Percentiles rank a stretch among this genome's conserved stretches.
These are phyloP conservation scores for Microctonus aethiopoides DNA, from an alignment of 2,888 invertebrate species.

Conservation along the genomic window DNA sequence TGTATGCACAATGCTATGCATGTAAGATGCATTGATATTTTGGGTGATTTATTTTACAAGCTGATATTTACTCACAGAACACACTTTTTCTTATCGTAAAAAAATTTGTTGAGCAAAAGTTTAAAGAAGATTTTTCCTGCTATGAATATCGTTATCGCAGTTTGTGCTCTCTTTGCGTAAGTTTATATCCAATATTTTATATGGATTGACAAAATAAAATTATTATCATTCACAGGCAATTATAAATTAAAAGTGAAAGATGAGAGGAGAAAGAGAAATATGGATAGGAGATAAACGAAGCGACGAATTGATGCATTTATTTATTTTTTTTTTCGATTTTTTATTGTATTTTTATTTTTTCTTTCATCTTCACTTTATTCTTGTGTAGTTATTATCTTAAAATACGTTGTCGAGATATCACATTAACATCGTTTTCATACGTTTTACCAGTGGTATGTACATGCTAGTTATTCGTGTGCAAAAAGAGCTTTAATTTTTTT, in stretches of 20 bases:
- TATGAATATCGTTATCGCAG: slow-evolving; percentile 4
- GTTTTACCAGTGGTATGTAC: slow-evolving; percentile 45
- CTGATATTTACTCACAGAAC: no score
- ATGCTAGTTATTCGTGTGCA: slow-evolving; percentile 15
- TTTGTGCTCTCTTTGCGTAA: slow-evolving; percentile 21
- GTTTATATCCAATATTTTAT: slow-evolving; percentile 38
- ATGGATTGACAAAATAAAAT: slow-evolving; percentile 42
- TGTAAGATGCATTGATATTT: slow-evolving; percentile 2
- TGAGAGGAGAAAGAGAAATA: slow-evolving; percentile 12
- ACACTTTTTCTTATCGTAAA: background rate
- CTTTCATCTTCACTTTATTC: background rate
- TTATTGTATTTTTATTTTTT: slow-evolving; percentile 7
- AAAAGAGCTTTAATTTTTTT: background rate
- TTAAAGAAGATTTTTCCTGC: no score
- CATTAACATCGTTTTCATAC: slow-evolving; percentile 42
- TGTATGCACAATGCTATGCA: slow-evolving; percentile 5
- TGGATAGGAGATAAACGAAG: background rate
- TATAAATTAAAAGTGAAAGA: slow-evolving; percentile 43
- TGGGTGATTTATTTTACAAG: slow-evolving; percentile 13
- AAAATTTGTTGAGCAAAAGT: no score
- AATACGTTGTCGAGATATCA: slow-evolving; percentile 48
- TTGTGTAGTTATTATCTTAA: slow-evolving; percentile 35
- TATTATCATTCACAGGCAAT: slow-evolving; percentile 43
- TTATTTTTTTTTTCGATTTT: background rate
- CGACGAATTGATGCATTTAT: background rate